Evolutionary conservation across 2,888 invertebrate genomes (phyloP), one percentile per base, ranked within the genome.

Genomic region (Tenthredo mesomela): DNA sequence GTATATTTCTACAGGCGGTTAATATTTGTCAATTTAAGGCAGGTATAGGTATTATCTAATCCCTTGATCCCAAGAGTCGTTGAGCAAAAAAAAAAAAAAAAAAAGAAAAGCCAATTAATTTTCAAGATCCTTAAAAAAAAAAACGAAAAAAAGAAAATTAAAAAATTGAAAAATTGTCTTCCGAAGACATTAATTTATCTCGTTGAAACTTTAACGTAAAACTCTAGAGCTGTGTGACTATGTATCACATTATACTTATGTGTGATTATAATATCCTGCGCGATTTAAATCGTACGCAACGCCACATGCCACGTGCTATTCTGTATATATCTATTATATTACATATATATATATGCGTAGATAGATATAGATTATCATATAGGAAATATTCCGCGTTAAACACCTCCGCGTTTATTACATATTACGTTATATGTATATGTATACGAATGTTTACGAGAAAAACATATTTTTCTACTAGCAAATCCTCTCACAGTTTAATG

Each of bases 1-100:
- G 67, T 67, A 65, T 65, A 33, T 67, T 29, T 18, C 33, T 18
- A 33, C 67, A 6, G 33, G 33, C 18, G 4, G 25, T 67, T 18
- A 33, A 67, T 67, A 67, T 67, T 67, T 67, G 67, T 67, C 33
- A 67, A 67, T 67, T 33, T 67, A 15, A 67, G 33, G 33, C 67
- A 67, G 67, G 29, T 33, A 21, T 67, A 67, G 15, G 47, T 47
- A 47, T 47, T 67, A 33, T 15, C 15, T 67, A 67, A 29, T 61
- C 25, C n/a, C 1, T 54, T n/a, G 54, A n/a, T 54, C 61, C 61
- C 25, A 25, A 12, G 9, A 12, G 10, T 25, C 21, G 4, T 61
- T 25, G 10, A 25, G 21, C 25, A 21, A 25, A 9, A 7, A 25
- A 61, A 9, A 7, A 25, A 61, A 9, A 61, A n/a, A 6, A 25